Percentiles rank a stretch among this genome's conserved stretches.
These are phyloP conservation scores for Plutomurus gul DNA, from an alignment of 1,140 invertebrate genomes.

Conservation along the genomic window DNA sequence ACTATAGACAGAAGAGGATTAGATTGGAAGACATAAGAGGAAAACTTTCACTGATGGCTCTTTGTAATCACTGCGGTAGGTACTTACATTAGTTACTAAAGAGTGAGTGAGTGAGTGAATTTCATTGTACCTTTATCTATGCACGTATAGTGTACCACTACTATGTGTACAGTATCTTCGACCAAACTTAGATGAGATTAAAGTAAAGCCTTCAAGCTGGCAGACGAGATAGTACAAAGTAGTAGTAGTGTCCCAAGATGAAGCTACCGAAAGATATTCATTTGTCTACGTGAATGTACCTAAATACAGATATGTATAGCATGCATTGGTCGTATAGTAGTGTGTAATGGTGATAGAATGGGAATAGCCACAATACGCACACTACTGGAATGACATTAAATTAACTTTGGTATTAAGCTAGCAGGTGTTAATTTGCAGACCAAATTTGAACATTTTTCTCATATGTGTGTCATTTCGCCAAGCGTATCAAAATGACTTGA, in stretches of 20 bases:
- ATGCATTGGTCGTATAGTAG: neutral
- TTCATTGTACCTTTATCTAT: too few species aligned
- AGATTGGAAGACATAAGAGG: conserved; percentile 11
- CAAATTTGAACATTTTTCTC: conserved; percentile 25
- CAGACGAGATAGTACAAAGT: too few species aligned
- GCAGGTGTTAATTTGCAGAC: conserved; percentile 28
- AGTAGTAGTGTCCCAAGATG: too few species aligned
- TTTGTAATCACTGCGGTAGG: conserved; percentile 22
- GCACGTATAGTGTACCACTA: too few species aligned
- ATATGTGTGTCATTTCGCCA: conserved; percentile 27
- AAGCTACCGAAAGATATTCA: too few species aligned
- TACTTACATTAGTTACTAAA: too few species aligned
- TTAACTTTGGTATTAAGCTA: conserved; percentile 26
- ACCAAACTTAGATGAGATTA: too few species aligned
- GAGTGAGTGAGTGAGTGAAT: neutral
- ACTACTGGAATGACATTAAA: conserved; percentile 14
- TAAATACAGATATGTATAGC: too few species aligned
- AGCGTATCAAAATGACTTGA: conserved; percentile 10
- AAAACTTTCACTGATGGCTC: conserved; percentile 18
- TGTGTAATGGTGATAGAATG: neutral
- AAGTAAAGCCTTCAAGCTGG: too few species aligned
- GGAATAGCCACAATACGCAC: neutral
- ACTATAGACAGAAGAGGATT: neutral
- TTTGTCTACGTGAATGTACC: too few species aligned
- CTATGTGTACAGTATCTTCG: too few species aligned